Conservation (phyloP, 2,113 vertebrate genomes). For the Elephantulus edwardii region DNA sequence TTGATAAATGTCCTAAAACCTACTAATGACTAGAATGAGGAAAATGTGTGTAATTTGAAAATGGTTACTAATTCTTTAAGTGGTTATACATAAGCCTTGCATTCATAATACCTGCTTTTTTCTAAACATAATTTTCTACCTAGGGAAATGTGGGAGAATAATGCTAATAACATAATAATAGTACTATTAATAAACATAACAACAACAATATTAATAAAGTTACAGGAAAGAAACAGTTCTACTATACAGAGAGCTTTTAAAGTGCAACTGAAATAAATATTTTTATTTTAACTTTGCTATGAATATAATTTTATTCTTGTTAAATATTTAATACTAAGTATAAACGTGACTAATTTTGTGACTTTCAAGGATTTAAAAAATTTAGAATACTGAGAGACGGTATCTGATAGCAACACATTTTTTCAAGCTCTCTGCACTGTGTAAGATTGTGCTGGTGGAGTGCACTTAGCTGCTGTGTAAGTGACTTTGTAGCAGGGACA, state of each 20-base stretch:
- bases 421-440: neutral
- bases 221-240: neutral
- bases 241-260: neutral
- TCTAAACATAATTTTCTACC: neutral
- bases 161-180: conserved; percentile 6
- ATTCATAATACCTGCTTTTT: neutral
- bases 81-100: neutral
- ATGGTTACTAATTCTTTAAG: neutral
- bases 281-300: conserved; percentile 50
- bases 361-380: conserved; percentile 45
- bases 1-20: neutral
- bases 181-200: too few species aligned
- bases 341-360: conserved; percentile 24
- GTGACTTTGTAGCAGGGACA: neutral
- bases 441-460: neutral
- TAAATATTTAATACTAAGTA: conserved; percentile 11
- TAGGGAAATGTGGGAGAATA: neutral
- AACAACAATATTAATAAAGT: neutral
- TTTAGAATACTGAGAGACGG: conserved; percentile 9
- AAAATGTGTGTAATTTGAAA: neutral
- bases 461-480: neutral
- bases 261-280: conserved; percentile 30
- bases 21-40: neutral
- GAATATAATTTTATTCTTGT: neutral
- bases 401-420: neutral